These are phyloP conservation scores for Halictus ligatus DNA, from an alignment of 2,888 invertebrate species.

Conservation along the genomic window DNA sequence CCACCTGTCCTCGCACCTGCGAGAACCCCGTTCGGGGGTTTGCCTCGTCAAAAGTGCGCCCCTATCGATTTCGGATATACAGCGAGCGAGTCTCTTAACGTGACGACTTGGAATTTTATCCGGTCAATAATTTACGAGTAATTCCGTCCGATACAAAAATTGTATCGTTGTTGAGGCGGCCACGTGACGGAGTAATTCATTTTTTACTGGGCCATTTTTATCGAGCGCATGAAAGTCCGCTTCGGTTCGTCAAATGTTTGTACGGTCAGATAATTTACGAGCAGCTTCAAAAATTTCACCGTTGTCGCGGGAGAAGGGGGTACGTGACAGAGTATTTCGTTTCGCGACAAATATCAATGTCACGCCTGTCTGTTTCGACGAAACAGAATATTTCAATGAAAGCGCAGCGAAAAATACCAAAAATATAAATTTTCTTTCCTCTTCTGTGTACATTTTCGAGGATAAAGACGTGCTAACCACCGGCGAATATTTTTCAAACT, in stretches of 20 bases:
- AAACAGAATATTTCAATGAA: no score
- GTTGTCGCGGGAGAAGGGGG: not conserved
- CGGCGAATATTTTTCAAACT: no score
- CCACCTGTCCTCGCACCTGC: slow-evolving; percentile 43
- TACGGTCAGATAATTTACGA: not conserved
- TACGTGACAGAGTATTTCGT: not conserved
- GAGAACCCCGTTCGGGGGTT: slow-evolving; percentile 42
- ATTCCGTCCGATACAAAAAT: not conserved
- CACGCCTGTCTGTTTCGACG: no score
- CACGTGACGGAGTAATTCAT: not conserved
- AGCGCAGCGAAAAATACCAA: no score
- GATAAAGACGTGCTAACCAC: no score
- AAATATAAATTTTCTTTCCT: no score
- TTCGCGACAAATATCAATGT: not conserved
- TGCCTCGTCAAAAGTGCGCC: slow-evolving; percentile 63
- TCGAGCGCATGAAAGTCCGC: not conserved
- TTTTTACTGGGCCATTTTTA: not conserved
- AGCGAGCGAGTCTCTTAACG: not conserved
- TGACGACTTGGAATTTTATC: not conserved
- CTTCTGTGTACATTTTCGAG: no score
- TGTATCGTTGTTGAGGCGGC: not conserved
- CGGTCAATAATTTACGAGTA: slow-evolving; percentile 2
- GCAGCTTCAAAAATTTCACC: not conserved
- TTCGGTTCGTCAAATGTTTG: not conserved
- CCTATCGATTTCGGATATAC: slow-evolving; percentile 67